Conservation (phyloP, 2,888 invertebrate species). For the Cylindroiulus punctatus region DNA sequence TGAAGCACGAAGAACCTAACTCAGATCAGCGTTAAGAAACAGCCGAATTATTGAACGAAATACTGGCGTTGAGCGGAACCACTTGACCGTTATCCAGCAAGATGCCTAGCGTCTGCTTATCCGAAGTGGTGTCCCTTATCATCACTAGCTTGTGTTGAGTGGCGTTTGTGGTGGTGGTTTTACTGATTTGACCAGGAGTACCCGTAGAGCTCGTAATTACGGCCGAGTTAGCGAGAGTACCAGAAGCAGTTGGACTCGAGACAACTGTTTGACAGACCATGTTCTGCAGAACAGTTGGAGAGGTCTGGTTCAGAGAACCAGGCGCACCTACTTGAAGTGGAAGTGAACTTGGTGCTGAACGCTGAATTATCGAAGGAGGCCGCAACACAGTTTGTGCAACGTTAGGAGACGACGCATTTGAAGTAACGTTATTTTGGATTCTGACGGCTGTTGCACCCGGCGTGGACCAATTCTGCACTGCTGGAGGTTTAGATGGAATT, state of each 20-base stretch:
- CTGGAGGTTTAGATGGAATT: background rate
- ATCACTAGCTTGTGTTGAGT: constrained; percentile 27
- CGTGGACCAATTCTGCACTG: background rate
- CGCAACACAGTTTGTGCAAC: background rate
- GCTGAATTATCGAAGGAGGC: background rate
- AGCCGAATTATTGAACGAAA: constrained; percentile 7
- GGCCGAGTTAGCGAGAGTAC: background rate
- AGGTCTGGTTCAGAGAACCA: background rate
- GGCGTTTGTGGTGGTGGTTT: background rate
- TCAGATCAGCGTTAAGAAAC: background rate
- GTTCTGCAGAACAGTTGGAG: background rate
- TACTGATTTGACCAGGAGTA: background rate
- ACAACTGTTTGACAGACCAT: background rate
- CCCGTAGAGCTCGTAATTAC: background rate
- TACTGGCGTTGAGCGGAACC: constrained; percentile 44
- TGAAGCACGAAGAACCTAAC: background rate
- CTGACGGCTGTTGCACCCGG: background rate
- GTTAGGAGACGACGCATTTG: background rate
- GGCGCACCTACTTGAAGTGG: background rate
- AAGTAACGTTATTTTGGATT: background rate
- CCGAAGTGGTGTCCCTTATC: constrained; percentile 17
- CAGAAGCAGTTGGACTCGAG: background rate
- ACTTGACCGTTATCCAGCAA: constrained; percentile 53
- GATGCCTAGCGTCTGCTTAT: constrained; percentile 45
- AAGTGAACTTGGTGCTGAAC: background rate